These are phyloP conservation scores for Toxotes lorentzi DNA, from an alignment of 2,797 vertebrate genomes.

Conservation along the genomic window DNA sequence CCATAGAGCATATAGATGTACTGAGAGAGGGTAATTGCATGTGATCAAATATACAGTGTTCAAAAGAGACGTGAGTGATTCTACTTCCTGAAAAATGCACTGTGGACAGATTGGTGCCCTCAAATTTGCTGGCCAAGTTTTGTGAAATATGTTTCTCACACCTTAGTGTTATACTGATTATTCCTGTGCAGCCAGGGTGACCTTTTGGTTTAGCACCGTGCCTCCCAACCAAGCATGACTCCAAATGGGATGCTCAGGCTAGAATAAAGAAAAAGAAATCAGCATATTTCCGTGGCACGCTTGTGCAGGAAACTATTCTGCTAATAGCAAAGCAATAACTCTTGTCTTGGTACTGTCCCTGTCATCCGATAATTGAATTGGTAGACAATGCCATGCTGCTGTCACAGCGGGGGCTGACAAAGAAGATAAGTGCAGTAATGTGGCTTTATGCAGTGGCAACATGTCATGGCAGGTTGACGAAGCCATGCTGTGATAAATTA, in stretches of 20 bases:
- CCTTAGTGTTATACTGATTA: neutral
- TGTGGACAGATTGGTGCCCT: conserved; percentile 2
- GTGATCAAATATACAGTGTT: conserved; percentile 17
- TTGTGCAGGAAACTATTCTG: conserved; percentile 37
- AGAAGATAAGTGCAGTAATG: conserved; percentile 69
- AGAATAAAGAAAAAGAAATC: conserved; percentile 37
- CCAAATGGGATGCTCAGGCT: conserved; percentile 21
- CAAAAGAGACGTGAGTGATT: conserved; percentile 14
- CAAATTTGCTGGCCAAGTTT: neutral
- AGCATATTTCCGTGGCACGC: conserved; percentile 4
- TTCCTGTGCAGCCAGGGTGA: neutral
- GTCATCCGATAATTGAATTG: conserved; percentile 70
- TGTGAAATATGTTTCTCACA: conserved; percentile 19
- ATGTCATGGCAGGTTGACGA: conserved; percentile 55
- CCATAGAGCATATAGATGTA: conserved; percentile 3
- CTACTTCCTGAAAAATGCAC: neutral
- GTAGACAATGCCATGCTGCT: conserved; percentile 58
- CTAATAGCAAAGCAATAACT: conserved; percentile 62
- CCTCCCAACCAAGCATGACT: conserved; percentile 36
- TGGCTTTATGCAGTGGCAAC: conserved; percentile 44
- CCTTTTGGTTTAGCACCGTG: conserved; percentile 9
- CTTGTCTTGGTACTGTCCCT: conserved; percentile 46
- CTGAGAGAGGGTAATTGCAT: conserved; percentile 22
- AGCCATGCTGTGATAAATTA: conserved; percentile 53
- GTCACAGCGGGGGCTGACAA: conserved; percentile 54